Evolutionary conservation across 2,113 vertebrate species (phyloP), one percentile per base, ranked within the genome.

Genomic region (Tyto alba): DNA sequence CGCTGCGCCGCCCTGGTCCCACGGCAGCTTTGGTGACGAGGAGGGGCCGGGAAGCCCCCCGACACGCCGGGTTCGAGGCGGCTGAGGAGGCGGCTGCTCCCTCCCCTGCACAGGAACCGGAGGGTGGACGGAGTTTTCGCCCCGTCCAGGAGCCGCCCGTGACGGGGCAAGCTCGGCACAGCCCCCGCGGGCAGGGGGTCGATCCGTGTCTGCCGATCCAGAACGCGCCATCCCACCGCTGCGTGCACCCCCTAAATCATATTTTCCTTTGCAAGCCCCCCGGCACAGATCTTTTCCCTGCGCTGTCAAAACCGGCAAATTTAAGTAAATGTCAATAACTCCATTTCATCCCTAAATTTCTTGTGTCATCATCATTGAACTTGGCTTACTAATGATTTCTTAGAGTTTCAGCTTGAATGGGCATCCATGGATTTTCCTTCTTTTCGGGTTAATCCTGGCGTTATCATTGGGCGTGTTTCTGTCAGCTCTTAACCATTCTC

Each of bases 391-490:
- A 98, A 97, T 97, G 97, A 98, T 97, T 97, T 98, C 97, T 97
- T 97, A 97, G 66, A 84, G 78, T 97, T 97, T 96, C 88, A 88
- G 96, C 94, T 94, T 96, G 94, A 98, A 95, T 96, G 94, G 94
- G 81, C 81, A 96, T 77, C 89, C 97, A 98, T 98, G 95, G 98
- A 98, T 98, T 98, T 98, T 98, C 98, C 93, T 98, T 98, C 98
- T 87, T 97, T 98, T 90, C 94, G 95, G 96, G 97, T 98, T 98
- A 98, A 95, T 90, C 80, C 53, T 95, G 85, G 88, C 92, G 83
- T 60, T 95, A 85, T 96, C 96, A 90, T 85, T 40, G 50, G 18
- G 79, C 6, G 7, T 59, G 48, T 78, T 96, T 95, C 96, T 98
- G 97, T 97, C 97, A 98, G 85, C 56, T 73, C 76, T 66, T 71